Conservation (phyloP, 2,113 vertebrate genomes). For the Gila orcuttii region DNA sequence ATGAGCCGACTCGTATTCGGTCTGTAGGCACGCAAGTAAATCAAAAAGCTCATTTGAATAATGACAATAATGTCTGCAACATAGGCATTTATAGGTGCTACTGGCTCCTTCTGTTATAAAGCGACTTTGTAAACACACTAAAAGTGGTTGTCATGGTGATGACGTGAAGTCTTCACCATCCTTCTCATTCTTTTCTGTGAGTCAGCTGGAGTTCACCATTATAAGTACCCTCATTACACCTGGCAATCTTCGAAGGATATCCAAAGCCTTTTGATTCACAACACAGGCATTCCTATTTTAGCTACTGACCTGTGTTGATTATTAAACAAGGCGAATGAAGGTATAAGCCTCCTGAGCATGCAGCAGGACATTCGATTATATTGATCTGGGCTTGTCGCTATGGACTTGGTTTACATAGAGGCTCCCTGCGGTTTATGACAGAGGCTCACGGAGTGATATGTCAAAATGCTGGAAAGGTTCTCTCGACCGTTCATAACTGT, state of each 20-base stretch:
- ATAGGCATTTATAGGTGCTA: not conserved
- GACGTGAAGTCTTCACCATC: not conserved
- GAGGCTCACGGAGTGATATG: constrained; percentile 18
- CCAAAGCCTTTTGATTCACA: constrained; percentile 18
- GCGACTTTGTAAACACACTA: constrained; percentile 3
- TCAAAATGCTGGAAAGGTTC: constrained; percentile 34
- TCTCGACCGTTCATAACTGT: constrained; percentile 7
- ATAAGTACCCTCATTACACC: not conserved
- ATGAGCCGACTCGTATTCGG: not conserved
- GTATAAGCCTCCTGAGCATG: not conserved
- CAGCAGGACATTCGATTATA: constrained; percentile 22
- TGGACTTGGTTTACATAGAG: constrained; percentile 45
- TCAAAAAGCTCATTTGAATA: not conserved
- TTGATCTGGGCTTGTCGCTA: constrained; percentile 43
- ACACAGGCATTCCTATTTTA: constrained; percentile 16
- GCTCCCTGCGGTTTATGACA: constrained; percentile 38
- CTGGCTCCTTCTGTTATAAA: constrained; percentile 10
- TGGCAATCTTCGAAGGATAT: not conserved
- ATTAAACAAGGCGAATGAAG: not conserved
- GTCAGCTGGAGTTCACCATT: not conserved
- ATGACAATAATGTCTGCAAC: not conserved
- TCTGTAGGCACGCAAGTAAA: not conserved
- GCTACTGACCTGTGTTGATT: not conserved
- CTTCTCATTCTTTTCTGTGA: not conserved
- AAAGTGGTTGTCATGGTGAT: constrained; percentile 44